Conservation (phyloP, 2,888 invertebrate genomes). For the Apodemia mormo region DNA sequence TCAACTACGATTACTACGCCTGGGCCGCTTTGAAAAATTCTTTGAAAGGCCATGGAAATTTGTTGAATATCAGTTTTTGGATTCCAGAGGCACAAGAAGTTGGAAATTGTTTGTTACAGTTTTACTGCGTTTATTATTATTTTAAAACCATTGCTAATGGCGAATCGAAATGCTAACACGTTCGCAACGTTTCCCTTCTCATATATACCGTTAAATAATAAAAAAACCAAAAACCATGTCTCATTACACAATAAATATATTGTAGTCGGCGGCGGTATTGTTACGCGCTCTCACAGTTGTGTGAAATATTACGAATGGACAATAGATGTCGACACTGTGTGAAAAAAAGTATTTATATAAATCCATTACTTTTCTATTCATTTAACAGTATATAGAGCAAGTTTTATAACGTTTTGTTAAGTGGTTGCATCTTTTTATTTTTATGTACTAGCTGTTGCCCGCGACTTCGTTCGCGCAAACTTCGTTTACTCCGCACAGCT, state of each 20-base stretch:
- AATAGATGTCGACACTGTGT: conserved; percentile 31
- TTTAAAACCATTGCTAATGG: not conserved
- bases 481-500: too few relatives aligned
- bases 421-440: not conserved
- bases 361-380: not conserved
- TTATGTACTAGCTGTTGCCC: too few relatives aligned
- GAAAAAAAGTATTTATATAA: conserved; percentile 1
- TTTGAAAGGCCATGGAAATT: too few relatives aligned
- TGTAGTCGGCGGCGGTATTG: conserved; percentile 26
- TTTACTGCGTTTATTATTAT: too few relatives aligned
- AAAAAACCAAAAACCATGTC: conserved; percentile 11
- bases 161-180: not conserved
- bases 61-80: too few relatives aligned
- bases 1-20: too few relatives aligned
- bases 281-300: conserved; percentile 30
- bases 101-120: too few relatives aligned
- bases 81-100: too few relatives aligned
- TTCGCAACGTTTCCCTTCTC: not conserved
- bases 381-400: not conserved
- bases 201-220: conserved; percentile 3
- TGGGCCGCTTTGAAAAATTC: too few relatives aligned
- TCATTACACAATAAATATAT: conserved; percentile 24
- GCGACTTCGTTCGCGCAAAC: too few relatives aligned
- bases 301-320: conserved; percentile 27
- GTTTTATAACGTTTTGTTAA: not conserved